A percentile compares a stretch with the other conserved stretches of the same genome.
These are phyloP conservation scores for Pseudomugil tenellus DNA, from an alignment of 2,797 vertebrate species.

Conservation along the genomic window DNA sequence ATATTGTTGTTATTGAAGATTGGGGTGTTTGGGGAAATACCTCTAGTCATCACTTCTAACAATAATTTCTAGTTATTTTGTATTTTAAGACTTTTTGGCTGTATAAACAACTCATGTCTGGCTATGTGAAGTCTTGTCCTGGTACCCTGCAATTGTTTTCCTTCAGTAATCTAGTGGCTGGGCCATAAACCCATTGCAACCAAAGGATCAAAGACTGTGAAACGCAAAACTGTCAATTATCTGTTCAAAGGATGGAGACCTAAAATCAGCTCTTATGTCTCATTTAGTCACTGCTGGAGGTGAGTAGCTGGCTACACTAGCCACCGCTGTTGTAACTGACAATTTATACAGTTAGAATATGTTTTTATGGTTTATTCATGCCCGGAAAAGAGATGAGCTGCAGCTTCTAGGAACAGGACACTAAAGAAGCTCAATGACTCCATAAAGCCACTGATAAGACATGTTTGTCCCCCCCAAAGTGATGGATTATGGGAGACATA, in stretches of 20 bases:
- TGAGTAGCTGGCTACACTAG: constrained; percentile 9
- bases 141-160: constrained; percentile 40
- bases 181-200: constrained; percentile 43
- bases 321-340: constrained; percentile 4
- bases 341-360: constrained; percentile 25
- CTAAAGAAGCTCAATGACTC: constrained; percentile 15
- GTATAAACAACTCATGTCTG: constrained; percentile 4
- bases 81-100: constrained; percentile 17
- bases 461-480: constrained; percentile 21
- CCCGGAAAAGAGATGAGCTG: constrained; percentile 23
- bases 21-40: too few relatives aligned
- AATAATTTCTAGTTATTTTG: too few relatives aligned
- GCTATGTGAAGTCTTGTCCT: constrained; percentile 34
- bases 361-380: constrained; percentile 50
- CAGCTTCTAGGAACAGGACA: constrained; percentile 22
- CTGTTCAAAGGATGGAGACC: constrained; percentile 46
- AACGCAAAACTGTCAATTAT: constrained; percentile 56
- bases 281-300: constrained; percentile 32
- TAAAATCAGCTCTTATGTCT: constrained; percentile 44
- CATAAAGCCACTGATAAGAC: constrained; percentile 40
- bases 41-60: too few relatives aligned
- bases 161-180: constrained; percentile 44
- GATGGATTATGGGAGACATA: constrained; percentile 40
- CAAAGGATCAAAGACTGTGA: constrained; percentile 55
- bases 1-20: too few relatives aligned